Evolutionary conservation across 2,113 vertebrate species (phyloP).

Genomic region (Urocitellus parryii): DNA sequence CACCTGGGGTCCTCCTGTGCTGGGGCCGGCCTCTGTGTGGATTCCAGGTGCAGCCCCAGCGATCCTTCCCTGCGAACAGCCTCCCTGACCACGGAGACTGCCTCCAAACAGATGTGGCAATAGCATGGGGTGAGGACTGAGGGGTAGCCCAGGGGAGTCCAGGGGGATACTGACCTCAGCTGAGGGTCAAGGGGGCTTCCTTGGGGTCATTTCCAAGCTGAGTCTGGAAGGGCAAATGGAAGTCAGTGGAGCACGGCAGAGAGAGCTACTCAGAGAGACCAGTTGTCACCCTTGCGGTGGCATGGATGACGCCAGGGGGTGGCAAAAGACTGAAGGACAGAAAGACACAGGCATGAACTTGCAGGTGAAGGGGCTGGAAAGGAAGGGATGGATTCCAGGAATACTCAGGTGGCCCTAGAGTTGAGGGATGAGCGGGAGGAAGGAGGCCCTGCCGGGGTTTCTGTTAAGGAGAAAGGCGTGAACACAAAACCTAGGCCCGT

Average conservation of each 20-base stretch:
- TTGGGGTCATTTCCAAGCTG: background rate
- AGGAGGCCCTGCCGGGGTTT: background rate
- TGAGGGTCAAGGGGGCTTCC: background rate
- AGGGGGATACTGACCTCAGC: no score
- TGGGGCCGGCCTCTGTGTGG: background rate
- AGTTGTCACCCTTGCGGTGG: rapidly evolving
- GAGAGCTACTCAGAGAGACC: background rate
- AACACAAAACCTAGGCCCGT: background rate
- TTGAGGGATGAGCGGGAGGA: background rate
- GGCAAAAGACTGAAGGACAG: background rate
- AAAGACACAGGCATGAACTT: background rate
- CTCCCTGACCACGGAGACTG: rapidly evolving
- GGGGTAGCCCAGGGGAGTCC: background rate
- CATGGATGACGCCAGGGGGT: background rate
- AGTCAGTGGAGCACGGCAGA: background rate
- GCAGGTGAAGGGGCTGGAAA: background rate
- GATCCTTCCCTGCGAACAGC: background rate
- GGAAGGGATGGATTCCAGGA: background rate
- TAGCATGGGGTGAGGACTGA: background rate
- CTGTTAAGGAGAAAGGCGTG: background rate
- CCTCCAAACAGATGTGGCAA: background rate
- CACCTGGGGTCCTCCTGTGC: background rate
- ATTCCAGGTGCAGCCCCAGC: background rate
- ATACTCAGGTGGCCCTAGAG: background rate
- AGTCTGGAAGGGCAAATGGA: background rate